Percentiles rank a stretch among this genome's conserved stretches.
Conservation (phyloP, 2,888 invertebrate species). For the Chrysina gloriosa region DNA sequence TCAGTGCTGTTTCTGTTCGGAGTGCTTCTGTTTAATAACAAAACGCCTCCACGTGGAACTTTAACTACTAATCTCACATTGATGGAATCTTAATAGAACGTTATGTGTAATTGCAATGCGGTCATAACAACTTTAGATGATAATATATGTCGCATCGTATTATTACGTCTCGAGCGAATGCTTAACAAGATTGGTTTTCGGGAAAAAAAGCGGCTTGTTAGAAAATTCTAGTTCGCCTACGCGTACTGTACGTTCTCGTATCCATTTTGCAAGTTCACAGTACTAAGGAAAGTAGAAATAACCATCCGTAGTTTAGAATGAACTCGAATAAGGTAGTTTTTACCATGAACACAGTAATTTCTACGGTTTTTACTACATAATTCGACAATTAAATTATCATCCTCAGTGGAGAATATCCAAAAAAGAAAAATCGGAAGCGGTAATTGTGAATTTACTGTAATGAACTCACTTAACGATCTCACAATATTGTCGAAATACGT, state of each 20-base stretch:
- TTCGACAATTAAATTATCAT: no score
- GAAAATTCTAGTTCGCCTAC: slow-evolving; percentile 5
- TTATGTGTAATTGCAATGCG: slow-evolving; percentile 1
- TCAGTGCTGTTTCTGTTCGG: neutral
- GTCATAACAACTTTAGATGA: neutral
- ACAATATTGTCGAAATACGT: no score
- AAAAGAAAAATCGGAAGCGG: no score
- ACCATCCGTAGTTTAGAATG: no score
- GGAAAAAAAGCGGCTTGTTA: neutral
- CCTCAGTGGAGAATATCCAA: no score
- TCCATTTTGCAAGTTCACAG: neutral
- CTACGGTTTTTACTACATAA: no score
- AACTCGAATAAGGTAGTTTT: no score
- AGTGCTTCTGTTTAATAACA: slow-evolving; percentile 24
- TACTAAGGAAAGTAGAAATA: no score
- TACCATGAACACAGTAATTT: no score
- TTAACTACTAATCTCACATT: neutral
- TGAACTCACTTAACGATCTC: no score
- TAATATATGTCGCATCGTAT: neutral
- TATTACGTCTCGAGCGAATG: no score
- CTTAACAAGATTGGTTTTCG: neutral
- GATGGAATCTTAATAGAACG: neutral
- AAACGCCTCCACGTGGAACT: neutral
- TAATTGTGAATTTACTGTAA: no score
- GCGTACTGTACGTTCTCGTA: neutral